Evolutionary conservation across 2,888 invertebrate genomes (phyloP), one percentile per base, ranked within the genome.

Genomic region (Sminthurides aquaticus): DNA sequence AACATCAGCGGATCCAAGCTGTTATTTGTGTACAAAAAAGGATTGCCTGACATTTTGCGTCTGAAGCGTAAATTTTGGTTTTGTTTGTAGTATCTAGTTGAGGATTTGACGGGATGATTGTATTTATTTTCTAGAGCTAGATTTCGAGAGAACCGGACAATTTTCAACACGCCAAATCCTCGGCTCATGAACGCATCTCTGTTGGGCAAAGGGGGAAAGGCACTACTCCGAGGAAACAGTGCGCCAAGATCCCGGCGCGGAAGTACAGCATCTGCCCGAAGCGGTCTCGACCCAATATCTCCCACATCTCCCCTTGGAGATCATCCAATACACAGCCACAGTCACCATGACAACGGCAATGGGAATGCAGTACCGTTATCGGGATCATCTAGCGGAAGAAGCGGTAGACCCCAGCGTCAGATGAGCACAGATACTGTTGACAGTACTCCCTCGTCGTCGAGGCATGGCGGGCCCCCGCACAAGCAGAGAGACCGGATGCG

Each of bases 101-200:
- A 11, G 43, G 43, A 34, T 15, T 34, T 34, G 15, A 34, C 43
- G 43, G 15, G 3, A 49, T 64, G 48, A 52, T 57, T 61, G 5
- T 58, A 20, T 55, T 52, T 67, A 57, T 59, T 73, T 82, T 84
- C 65, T 83, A 93, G 93, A 79, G 93, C 93, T 29, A 85, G 92
- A 77, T 93, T 92, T 90, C 85, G 88, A 75, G 93, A 93, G 76
- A 92, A 91, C 78, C 85, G 93, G 27, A 91, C 92, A 43, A 93
- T 94, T 76, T 93, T 94, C 83, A 93, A 93, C 80, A 93, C 93
- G 60, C 92, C 93, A 28, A 93, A 93, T 79, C 92, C 94, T 67
- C 86, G 94, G 67, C 82, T 94, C 80, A 93, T 93, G 92, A 93
- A 93, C 79, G 74, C 70, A 59, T 72, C 74, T 43, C 67, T 73